Conservation (phyloP, 1,140 invertebrate species). For the Halesus radiatus region DNA sequence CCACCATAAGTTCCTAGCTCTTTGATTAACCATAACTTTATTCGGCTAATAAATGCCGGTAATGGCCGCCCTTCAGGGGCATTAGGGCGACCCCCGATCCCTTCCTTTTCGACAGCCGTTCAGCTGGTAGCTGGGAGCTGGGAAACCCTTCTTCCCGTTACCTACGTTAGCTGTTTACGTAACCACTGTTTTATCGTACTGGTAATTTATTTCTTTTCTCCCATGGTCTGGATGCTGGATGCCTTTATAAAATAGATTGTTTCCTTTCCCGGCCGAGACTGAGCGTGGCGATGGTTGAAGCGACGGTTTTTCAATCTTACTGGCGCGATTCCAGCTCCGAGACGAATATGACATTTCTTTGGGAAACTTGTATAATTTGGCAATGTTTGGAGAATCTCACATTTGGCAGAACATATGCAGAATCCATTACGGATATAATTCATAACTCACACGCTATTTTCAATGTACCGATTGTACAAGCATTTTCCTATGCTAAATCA, state of each 20-base stretch:
- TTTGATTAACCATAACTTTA: neutral
- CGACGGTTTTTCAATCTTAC: conserved; percentile 19
- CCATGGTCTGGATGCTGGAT: conserved; percentile 9
- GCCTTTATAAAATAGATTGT: conserved; percentile 11
- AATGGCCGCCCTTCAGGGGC: conserved; percentile 45
- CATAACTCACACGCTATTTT: no score
- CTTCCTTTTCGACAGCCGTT: conserved; percentile 38
- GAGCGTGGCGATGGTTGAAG: neutral
- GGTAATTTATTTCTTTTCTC: conserved; percentile 13
- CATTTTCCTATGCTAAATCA: no score
- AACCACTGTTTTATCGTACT: conserved; percentile 22
- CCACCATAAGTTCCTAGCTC: neutral
- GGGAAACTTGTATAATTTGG: conserved; percentile 5
- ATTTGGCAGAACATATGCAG: conserved; percentile 12
- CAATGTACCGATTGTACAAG: no score
- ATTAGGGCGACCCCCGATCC: conserved; percentile 39
- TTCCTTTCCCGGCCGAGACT: neutral
- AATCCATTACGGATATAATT: conserved; percentile 9
- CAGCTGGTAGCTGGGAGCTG: neutral
- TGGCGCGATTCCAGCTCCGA: conserved; percentile 16
- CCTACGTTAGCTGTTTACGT: conserved; percentile 37
- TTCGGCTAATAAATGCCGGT: conserved; percentile 44
- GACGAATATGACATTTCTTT: conserved; percentile 9
- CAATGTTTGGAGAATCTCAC: conserved; percentile 9
- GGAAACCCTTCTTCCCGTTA: conserved; percentile 37